Evolutionary conservation across 2,888 invertebrate genomes (phyloP), one percentile per base, ranked within the genome.

Genomic region (Drosophila leonis): DNA sequence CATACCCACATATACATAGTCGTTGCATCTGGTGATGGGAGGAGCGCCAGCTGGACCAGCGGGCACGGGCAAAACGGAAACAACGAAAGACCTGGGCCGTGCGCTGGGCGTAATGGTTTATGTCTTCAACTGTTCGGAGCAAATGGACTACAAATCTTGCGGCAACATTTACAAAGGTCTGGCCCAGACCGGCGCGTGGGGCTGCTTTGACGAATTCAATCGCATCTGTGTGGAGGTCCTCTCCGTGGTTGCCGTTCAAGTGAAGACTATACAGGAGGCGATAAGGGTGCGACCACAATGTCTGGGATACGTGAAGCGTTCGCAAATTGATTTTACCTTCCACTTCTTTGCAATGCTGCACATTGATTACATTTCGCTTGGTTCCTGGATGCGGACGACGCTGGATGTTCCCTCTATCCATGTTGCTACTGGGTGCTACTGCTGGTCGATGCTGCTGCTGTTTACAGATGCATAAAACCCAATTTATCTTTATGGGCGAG

Each of bases 31-130:
- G 90, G 95, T 98, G 77, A 98, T 98, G 98, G 98, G 98, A 62
- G 98, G 98, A 35, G 98, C 98, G 15, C 98, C 98, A 4, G 98
- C 98, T 12, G 98, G 98, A 0, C 98, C 98, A 0, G 98, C 98
- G 10, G 98, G 98, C 60, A 98, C 98, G 0, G 98, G 98, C 2
- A 99, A 98, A 94, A 98, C 98, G 0, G 98, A 99, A 94, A 99
- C 98, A 0, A 98, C 98, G 4, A 99, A 99, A 94, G 99, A 99
- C 94, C 94, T 99, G 87, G 98, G 98, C 15, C 95, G 98, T 92
- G 98, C 98, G n/a, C 94, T 99, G 33, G 98, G 98, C 64, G 96
- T 98, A 91, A 98, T 98, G 98, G 98, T 98, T 52, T 98, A 98
- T 91, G 98, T 98, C 63, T 98, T 98, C 94, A 98, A 98, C 93